Evolutionary conservation across 92 coral and sea anemone genomes (phyloP), one percentile per base, ranked within the genome.

Genomic region (Parazoanthus swiftii): DNA sequence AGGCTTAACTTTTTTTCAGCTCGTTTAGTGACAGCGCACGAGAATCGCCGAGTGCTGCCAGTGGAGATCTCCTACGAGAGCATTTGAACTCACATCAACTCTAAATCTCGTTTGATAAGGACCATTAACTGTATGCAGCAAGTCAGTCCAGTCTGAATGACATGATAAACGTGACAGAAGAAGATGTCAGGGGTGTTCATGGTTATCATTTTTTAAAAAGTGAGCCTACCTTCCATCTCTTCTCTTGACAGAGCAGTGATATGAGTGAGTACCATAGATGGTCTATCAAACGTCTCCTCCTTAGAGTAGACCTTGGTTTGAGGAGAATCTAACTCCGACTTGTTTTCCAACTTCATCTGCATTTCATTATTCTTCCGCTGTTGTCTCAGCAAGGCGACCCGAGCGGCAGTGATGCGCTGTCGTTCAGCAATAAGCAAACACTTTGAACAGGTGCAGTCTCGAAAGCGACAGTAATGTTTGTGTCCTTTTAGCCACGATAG

Each of bases 401-500:
- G 92, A 36, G 98, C 99, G 33, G 99, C 99, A 20, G 99, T 97
- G 54, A 95, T 94, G 4, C 99, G 94, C 77, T 97, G 99, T 82
- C 99, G 88, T 90, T 97, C 99, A 58, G 99, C 97, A 65, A 97
- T 94, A 76, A 97, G 95, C n/a, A 95, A 89, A 59, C 99, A 97
- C 74, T 97, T 97, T 5, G 98, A 92, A 85, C 99, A 97, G 21
- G 98, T 95, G 54, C 99, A 97, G 89, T 97, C 99, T 76, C 95
- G 87, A 94, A 94, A 97, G 36, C 95, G 90, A 82, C 99, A 97
- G 77, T 97, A 95, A 68, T 95, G 99, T 77, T 97, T 97, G 92
- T 97, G 99, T 48, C 99, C 99, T 79, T 95, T 97, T 23, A 97
- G 88, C 98, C 98, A 95, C 14, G 99, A 95, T 33, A 97, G 86